These are phyloP conservation scores for Dreissena rostriformis DNA, from an alignment of 1,140 invertebrate species.

Conservation along the genomic window DNA sequence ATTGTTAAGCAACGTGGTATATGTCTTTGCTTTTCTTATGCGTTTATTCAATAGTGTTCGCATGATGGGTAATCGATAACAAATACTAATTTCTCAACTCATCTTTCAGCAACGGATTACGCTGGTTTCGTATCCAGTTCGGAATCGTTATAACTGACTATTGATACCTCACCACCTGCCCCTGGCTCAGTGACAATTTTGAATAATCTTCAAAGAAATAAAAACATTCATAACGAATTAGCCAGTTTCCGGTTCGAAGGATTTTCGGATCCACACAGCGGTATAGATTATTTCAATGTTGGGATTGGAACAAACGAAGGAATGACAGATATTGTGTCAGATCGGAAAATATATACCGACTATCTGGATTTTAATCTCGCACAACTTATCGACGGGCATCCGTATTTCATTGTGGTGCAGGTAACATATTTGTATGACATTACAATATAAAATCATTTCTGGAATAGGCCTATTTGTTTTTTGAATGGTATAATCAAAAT, in stretches of 20 bases:
- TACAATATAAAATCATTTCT: no score
- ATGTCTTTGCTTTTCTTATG: no score
- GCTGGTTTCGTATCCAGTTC: background rate
- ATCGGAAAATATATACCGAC: no score
- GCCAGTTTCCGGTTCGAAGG: background rate
- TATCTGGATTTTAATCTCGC: no score
- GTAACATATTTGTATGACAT: background rate
- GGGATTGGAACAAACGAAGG: background rate
- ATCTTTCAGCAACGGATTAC: background rate
- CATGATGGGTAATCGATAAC: no score
- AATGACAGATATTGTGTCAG: background rate
- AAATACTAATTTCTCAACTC: no score
- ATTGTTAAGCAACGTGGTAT: no score
- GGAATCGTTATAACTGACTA: background rate
- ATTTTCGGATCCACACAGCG: background rate
- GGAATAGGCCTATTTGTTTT: no score
- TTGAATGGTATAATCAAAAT: no score
- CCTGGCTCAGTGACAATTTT: background rate
- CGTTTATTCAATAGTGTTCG: no score
- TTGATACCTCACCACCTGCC: background rate
- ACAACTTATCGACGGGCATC: background rate
- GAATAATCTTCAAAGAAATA: background rate
- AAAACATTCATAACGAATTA: background rate
- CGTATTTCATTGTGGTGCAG: background rate
- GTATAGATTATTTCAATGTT: constrained; percentile 1